phyloP scores from a whole-genome alignment of 2,797 vertebrate genomes.

The Taeniopygia guttata region DNA sequence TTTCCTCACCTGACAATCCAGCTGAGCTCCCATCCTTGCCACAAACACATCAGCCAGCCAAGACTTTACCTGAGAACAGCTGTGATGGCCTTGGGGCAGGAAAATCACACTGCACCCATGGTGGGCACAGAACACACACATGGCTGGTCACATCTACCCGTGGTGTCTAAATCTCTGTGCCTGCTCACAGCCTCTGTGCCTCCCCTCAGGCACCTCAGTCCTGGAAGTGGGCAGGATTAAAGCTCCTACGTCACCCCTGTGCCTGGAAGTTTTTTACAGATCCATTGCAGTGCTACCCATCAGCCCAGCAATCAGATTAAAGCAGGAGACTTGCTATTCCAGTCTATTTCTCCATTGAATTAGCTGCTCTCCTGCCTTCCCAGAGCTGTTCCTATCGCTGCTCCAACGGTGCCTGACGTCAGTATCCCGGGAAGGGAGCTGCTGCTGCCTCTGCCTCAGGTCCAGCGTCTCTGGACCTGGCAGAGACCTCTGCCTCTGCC shows the following conservation, averaged over 20 bases:
- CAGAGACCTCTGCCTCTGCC: too few relatives aligned
- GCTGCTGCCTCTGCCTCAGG: background rate
- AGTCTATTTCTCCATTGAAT: background rate
- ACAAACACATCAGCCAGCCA: background rate
- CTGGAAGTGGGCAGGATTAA: background rate
- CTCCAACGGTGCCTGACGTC: background rate
- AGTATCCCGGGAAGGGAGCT: background rate
- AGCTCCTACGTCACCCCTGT: background rate
- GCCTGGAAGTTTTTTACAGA: background rate
- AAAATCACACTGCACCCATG: fast-evolving
- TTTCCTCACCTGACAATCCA: background rate
- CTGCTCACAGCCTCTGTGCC: background rate
- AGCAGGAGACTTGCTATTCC: background rate
- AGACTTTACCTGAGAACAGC: background rate
- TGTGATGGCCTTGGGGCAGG: background rate
- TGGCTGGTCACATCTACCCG: fast-evolving
- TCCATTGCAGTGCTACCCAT: background rate
- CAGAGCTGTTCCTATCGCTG: background rate
- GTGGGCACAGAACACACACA: background rate
- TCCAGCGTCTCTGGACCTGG: too few relatives aligned
- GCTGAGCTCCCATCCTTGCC: background rate
- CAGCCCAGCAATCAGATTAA: constrained; percentile 22
- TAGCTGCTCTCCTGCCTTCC: background rate
- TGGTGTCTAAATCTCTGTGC: background rate
- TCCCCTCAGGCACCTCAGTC: background rate